These are phyloP conservation scores for Mantis religiosa DNA, from an alignment of 2,888 invertebrate genomes.

Conservation along the genomic window DNA sequence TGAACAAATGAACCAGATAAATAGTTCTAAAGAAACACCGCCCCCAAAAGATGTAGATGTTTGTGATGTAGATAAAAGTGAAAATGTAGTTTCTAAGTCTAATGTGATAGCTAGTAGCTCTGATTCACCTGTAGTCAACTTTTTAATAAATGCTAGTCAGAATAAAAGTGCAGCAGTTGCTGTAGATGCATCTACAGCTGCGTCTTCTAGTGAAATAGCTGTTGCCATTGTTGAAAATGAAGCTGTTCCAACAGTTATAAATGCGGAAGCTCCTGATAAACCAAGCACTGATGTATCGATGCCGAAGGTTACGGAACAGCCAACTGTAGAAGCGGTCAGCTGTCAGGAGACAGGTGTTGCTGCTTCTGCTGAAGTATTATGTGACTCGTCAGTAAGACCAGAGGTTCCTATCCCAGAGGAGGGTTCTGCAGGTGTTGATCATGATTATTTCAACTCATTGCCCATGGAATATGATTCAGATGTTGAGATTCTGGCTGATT, in stretches of 20 bases:
- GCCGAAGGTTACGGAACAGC: not conserved
- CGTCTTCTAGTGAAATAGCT: not conserved
- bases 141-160: not conserved
- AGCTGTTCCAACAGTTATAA: not conserved
- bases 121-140: not conserved
- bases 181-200: not conserved
- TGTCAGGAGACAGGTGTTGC: not conserved
- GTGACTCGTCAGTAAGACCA: not conserved
- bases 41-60: not conserved
- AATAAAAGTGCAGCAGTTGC: not conserved
- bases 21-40: not conserved
- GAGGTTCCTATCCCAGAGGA: not conserved
- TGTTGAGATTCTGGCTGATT: slow-evolving; percentile 5
- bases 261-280: not conserved
- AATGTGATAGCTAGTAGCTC: not conserved
- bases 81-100: not conserved
- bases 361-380: not conserved
- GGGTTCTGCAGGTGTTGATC: not conserved
- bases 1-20: not conserved
- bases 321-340: not conserved
- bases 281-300: not conserved
- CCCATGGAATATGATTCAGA: slow-evolving; percentile 9
- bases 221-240: not conserved
- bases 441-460: not conserved
- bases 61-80: not conserved